A percentile compares a stretch with the other conserved stretches of the same genome.
Evolutionary conservation across 2,113 vertebrate genomes (phyloP).

Genomic region (Sigmodon hispidus): DNA sequence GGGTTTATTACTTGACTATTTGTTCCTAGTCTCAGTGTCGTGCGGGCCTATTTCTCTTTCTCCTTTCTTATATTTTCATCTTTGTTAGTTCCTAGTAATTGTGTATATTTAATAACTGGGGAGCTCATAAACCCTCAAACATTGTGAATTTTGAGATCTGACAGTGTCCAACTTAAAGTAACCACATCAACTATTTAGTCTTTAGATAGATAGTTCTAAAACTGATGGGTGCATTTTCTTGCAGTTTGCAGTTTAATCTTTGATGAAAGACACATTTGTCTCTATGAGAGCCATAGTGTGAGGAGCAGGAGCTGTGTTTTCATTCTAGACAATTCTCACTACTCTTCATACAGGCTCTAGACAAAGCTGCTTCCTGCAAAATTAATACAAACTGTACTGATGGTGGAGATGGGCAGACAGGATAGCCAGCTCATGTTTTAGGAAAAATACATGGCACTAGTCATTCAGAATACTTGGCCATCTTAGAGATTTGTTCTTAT

Average conservation of each 20-base stretch:
- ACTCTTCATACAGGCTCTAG: neutral
- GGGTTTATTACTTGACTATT: neutral
- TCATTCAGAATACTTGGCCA: neutral
- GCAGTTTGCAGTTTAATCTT: neutral
- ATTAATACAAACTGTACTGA: neutral
- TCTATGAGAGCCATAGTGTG: neutral
- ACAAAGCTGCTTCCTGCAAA: neutral
- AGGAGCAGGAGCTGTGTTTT: neutral
- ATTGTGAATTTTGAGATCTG: neutral
- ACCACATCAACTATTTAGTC: neutral
- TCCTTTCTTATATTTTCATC: neutral
- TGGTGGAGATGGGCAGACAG: neutral
- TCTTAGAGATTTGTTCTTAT: neutral
- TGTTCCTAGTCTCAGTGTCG: neutral
- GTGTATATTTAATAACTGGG: conserved; percentile 27
- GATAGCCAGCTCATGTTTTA: neutral
- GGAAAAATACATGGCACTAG: fast-evolving
- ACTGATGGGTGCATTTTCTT: neutral
- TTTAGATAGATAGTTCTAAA: conserved; percentile 6
- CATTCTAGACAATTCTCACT: neutral
- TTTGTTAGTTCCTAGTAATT: neutral
- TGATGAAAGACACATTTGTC: neutral
- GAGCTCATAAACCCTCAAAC: neutral
- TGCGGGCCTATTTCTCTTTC: neutral
- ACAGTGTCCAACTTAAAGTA: neutral